Evolutionary conservation across 2,113 vertebrate genomes (phyloP), one percentile per base, ranked within the genome.

Genomic region (Nanger granti): DNA sequence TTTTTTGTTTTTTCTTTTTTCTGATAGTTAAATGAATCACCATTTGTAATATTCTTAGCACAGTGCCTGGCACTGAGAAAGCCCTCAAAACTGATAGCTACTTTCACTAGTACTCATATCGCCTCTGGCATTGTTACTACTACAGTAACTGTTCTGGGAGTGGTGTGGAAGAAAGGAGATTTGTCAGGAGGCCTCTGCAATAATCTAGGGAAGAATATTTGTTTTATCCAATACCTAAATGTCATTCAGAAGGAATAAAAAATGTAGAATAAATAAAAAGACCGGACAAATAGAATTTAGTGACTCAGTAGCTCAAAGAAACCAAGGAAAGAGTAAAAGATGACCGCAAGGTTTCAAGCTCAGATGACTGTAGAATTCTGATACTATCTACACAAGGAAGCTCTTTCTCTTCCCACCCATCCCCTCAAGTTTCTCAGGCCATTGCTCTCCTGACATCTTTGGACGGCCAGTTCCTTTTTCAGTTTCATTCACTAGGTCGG

Each of bases 251-350:
- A 37, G 18, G 34, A 85, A 29, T 55, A 85, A 83, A 82, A 69
- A 24, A 76, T 17, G 26, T 91, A 26, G 62, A 96, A 20, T 94
- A 92, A 93, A 88, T 95, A 41, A 83, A 94, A 97, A 95, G 91
- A 83, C 91, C 89, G 84, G 83, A 69, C 44, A 82, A 96, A 52
- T 57, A 92, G 79, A 47, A 34, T 41, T 69, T 52, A 34, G 44
- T 93, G 97, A 95, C 37, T 96, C 94, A 92, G 73, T 59, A 95
- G 79, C 82, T 89, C 55, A 91, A 79, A 76, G 83, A 84, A 96
- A 79, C 20, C 55, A 88, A 52, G 4, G 49, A 87, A 31, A 8
- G 15, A 87, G 13, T 79, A 18, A 59, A 91, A 49, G 76, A 82
- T 55, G 7, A 22, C 41, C 31, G 2, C 5, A 28, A 84, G 76